phyloP scores from a whole-genome alignment of 2,113 vertebrate genomes.

The Lophura nycthemera region DNA sequence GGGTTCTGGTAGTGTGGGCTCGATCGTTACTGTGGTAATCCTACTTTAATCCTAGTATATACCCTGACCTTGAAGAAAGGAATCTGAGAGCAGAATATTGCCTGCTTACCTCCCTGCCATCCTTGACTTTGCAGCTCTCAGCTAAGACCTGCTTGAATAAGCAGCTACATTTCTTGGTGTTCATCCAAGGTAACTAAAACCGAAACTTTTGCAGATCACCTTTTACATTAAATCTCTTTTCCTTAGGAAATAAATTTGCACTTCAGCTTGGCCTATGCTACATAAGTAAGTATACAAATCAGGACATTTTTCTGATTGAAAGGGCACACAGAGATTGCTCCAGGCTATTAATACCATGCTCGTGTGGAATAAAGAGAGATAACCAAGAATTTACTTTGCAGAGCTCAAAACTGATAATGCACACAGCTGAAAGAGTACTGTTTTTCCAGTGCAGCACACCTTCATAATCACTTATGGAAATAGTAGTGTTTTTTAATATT shows the following conservation, averaged over 20 bases:
- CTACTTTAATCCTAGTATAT: not conserved
- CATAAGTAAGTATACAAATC: conserved; percentile 22
- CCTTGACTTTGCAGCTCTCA: not conserved
- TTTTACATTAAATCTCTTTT: conserved; percentile 48
- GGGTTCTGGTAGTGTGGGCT: not conserved
- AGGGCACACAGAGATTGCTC: not conserved
- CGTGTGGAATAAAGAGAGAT: conserved; percentile 11
- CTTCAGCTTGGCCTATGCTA: conserved; percentile 15
- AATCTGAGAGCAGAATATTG: not conserved
- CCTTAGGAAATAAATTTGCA: conserved; percentile 39
- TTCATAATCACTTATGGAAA: not conserved
- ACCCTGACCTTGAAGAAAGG: not conserved
- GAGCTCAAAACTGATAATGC: not conserved
- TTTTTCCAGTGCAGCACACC: not conserved
- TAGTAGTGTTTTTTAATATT: not conserved
- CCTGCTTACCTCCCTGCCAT: not conserved
- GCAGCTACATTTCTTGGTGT: not conserved
- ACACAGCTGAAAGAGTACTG: not conserved
- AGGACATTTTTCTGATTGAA: conserved; percentile 25
- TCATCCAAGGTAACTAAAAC: not conserved
- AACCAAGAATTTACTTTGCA: not conserved
- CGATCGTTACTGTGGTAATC: not conserved
- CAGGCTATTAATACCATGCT: conserved; percentile 10
- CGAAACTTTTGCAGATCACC: conserved; percentile 37
- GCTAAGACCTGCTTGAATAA: not conserved